Evolutionary conservation across 2,113 vertebrate genomes (phyloP), one percentile per base, ranked within the genome.

Genomic region (Trinectes maculatus): DNA sequence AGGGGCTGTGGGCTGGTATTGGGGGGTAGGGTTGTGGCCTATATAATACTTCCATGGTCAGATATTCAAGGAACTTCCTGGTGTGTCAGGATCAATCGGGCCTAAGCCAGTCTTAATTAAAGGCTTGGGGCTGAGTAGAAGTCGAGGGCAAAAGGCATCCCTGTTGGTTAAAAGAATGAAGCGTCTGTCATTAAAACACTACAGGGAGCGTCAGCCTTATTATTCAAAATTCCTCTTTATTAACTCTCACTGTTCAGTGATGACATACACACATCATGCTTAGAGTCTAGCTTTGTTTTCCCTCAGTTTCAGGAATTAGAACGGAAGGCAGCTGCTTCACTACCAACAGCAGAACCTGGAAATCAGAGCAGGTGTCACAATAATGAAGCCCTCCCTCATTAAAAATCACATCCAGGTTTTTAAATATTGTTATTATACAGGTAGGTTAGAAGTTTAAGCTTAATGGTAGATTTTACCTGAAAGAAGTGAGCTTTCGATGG

Each of bases 21-120:
- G 80, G 84, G 86, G n/a, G n/a, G n/a, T n/a, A n/a, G n/a, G 79
- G 76, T 63, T 84, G 75, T 83, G 80, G 79, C 79, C 82, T 89
- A 87, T 87, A 86, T 86, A 87, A 89, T 89, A 86, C 83, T 80
- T 85, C 80, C 85, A 85, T 80, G 80, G 85, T 86, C 68, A 84
- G 86, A 85, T 88, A 87, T 89, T 91, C 76, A 88, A 91, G 89
- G 91, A 91, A 89, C 92, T 89, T 91, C 92, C 91, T 85, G 88
- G 88, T 91, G 90, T 90, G 89, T 91, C 89, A 89, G 87, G 87
- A 92, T 90, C 92, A 92, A 87, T 91, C 86, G 83, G 84, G 80
- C 83, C 88, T 93, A 92, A 93, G 91, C 91, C 92, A 91, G 87
- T 89, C 90, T 93, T 92, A 93, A 93, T 92, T 93, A 93, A 93